phyloP scores from a whole-genome alignment of 1,140 invertebrate genomes.

The Cydia pomonella region DNA sequence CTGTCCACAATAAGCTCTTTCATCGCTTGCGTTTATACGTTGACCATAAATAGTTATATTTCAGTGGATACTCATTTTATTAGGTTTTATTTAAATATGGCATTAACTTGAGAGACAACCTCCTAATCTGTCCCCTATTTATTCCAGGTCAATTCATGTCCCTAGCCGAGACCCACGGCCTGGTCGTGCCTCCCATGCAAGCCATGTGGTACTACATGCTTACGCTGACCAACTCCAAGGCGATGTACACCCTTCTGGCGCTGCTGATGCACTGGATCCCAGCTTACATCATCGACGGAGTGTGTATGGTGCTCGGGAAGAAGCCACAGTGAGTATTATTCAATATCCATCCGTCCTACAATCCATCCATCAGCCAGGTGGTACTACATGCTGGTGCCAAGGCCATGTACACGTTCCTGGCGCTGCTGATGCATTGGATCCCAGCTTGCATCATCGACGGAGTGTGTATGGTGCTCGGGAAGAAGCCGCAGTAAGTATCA shows the following conservation, averaged over 20 bases:
- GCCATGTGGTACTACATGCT: conserved; percentile 82
- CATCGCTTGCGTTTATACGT: too few species aligned
- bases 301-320: conserved; percentile 81
- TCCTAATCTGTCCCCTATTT: too few species aligned
- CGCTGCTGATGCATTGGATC: conserved; percentile 82
- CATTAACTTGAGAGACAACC: too few species aligned
- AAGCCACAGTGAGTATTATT: conserved; percentile 66
- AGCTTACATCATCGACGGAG: conserved; percentile 82
- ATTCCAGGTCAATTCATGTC: conserved; percentile 77
- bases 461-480: conserved; percentile 80
- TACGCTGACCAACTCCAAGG: conserved; percentile 67
- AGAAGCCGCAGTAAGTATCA: conserved; percentile 66
- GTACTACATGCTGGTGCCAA: conserved; percentile 78
- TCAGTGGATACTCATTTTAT: too few species aligned
- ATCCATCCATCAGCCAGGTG: too few species aligned
- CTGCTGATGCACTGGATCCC: conserved; percentile 83
- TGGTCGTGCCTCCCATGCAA: conserved; percentile 62
- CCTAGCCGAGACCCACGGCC: conserved; percentile 65
- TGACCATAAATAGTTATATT: too few species aligned
- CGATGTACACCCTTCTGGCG: conserved; percentile 75
- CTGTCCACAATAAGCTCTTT: too few species aligned
- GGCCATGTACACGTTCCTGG: conserved; percentile 76
- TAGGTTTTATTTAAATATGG: too few species aligned
- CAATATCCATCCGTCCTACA: too few species aligned
- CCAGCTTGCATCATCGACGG: conserved; percentile 83